Evolutionary conservation across 35 echinoderm and acorn worm genomes (phyloP).

Genomic region (Apostichopus parvimensis): DNA sequence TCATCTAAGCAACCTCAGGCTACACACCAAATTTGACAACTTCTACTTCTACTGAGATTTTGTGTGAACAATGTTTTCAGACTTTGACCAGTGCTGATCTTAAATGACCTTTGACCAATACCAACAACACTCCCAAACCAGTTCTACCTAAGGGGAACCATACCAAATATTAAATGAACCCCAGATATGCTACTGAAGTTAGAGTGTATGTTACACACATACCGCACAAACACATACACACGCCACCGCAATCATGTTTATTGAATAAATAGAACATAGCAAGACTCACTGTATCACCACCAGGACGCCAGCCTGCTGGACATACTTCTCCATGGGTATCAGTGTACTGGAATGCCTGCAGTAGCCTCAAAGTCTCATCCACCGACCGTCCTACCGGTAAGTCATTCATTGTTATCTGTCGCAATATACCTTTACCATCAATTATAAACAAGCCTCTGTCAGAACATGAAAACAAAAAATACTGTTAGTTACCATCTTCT

Average conservation of each 20-base stretch:
- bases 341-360: constrained; percentile 97
- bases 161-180: no score
- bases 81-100: not conserved
- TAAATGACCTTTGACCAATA: not conserved
- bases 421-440: constrained; percentile 85
- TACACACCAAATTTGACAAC: constrained; percentile 21
- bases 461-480: not conserved
- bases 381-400: constrained; percentile 93
- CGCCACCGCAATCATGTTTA: no score
- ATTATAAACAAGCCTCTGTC: constrained; percentile 96
- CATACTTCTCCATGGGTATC: constrained; percentile 98
- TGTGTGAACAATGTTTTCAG: no score
- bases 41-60: no score
- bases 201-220: no score
- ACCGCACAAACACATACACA: no score
- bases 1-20: not conserved
- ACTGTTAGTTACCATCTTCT: not conserved
- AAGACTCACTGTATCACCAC: constrained; percentile 89
- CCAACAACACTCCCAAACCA: no score
- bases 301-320: constrained; percentile 94
- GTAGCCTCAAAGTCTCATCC: constrained; percentile 88
- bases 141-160: no score
- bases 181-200: no score
- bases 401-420: constrained; percentile 99
- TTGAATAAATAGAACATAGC: no score